A percentile compares a stretch with the other conserved stretches of the same genome.
These are phyloP conservation scores for Anableps anableps DNA, from an alignment of 2,797 vertebrate genomes.

Conservation along the genomic window DNA sequence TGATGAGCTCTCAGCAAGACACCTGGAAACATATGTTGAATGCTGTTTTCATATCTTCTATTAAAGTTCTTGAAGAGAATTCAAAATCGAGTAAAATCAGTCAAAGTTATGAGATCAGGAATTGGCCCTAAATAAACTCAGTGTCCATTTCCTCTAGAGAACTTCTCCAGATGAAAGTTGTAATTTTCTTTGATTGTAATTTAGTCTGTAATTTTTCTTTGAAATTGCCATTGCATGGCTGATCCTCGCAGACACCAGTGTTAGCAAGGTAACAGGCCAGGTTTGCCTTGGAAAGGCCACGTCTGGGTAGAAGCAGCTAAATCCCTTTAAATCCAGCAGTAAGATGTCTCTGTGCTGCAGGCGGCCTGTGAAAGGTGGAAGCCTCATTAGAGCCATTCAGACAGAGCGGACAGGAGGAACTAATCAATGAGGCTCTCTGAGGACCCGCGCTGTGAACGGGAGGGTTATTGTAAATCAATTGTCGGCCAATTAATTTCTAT, in stretches of 20 bases:
- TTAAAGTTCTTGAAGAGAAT: background rate
- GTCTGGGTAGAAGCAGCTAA: constrained; percentile 1
- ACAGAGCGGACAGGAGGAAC: constrained; percentile 52
- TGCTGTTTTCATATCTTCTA: background rate
- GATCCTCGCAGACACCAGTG: background rate
- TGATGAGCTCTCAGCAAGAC: background rate
- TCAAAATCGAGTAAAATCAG: background rate
- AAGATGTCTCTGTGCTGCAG: constrained; percentile 14
- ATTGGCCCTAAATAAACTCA: background rate
- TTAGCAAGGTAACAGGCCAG: background rate
- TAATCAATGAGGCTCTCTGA: constrained; percentile 69
- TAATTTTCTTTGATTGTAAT: no score
- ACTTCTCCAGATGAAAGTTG: background rate
- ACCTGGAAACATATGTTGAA: background rate
- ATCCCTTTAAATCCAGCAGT: constrained; percentile 16
- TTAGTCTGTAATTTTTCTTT: background rate
- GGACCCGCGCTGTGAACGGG: constrained; percentile 39
- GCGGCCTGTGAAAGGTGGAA: constrained; percentile 29
- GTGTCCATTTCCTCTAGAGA: background rate
- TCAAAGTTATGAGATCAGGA: background rate
- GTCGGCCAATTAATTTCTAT: constrained; percentile 76
- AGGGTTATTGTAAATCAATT: constrained; percentile 76
- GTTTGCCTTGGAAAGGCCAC: background rate
- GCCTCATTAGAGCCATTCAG: constrained; percentile 51
- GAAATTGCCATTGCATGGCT: no score